Evolutionary conservation across 2,797 vertebrate species (phyloP).

Genomic region (Chiloscyllium punctatum): DNA sequence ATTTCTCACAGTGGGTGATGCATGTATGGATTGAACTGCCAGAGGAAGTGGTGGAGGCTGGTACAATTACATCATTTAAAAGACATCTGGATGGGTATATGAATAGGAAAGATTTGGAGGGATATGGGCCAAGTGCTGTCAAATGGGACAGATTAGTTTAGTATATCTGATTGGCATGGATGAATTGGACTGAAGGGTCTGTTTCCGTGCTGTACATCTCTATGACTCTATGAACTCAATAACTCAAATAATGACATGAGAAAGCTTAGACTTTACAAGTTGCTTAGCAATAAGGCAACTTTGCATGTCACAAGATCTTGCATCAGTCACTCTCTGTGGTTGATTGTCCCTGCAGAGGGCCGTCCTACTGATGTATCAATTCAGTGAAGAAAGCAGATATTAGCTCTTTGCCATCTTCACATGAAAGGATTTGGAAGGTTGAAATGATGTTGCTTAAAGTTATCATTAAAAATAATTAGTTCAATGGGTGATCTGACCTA

Average conservation of each 20-base stretch:
- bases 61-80: too few relatives aligned
- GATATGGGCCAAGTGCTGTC: too few relatives aligned
- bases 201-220: too few relatives aligned
- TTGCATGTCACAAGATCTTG: background rate
- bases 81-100: too few relatives aligned
- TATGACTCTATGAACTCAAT: too few relatives aligned
- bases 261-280: background rate
- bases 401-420: background rate
- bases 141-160: too few relatives aligned
- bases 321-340: constrained; percentile 4
- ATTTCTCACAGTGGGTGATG: too few relatives aligned
- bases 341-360: background rate
- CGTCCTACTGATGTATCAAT: background rate
- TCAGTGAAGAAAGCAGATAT: background rate
- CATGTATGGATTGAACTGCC: too few relatives aligned
- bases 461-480: background rate
- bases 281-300: background rate
- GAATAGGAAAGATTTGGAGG: too few relatives aligned
- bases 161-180: too few relatives aligned
- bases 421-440: background rate
- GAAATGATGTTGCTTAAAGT: background rate
- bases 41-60: too few relatives aligned
- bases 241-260: background rate
- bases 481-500: background rate
- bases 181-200: too few relatives aligned